Conservation (phyloP, 2,888 invertebrate species). For the Hoplodrina ambigua region DNA sequence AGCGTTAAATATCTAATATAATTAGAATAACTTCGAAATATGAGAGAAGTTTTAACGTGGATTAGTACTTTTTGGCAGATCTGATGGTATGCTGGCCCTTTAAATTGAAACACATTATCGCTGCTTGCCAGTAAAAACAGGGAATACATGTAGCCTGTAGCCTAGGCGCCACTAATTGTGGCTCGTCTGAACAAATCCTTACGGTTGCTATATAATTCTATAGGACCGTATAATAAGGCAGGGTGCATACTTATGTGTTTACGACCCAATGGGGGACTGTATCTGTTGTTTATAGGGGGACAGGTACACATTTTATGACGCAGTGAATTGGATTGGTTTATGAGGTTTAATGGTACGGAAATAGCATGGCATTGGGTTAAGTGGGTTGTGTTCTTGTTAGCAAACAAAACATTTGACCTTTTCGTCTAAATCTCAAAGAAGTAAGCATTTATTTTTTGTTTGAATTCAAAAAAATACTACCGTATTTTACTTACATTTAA, state of each 20-base stretch:
- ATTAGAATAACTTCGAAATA: no score
- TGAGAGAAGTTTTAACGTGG: no score
- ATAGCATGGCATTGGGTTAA: slow-evolving; percentile 2
- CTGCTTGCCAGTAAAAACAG: no score
- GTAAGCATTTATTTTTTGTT: no score
- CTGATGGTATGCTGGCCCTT: no score
- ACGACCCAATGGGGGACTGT: slow-evolving; percentile 42
- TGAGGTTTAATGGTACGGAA: slow-evolving; percentile 31
- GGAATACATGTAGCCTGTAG: no score
- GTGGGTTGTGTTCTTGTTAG: background rate
- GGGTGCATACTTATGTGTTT: slow-evolving; percentile 57
- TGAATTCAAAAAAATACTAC: no score
- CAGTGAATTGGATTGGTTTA: slow-evolving; percentile 35
- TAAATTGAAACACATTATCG: no score
- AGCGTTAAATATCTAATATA: no score
- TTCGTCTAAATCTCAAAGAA: background rate
- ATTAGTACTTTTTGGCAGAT: no score
- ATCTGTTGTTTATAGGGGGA: slow-evolving; percentile 33
- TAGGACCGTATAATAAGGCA: slow-evolving; percentile 5
- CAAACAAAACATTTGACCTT: background rate
- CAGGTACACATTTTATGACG: slow-evolving; percentile 44
- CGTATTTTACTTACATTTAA: no score
- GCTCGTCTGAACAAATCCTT: slow-evolving; percentile 4
- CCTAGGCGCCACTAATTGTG: background rate
- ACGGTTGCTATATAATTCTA: slow-evolving; percentile 17